Evolutionary conservation across 2,888 invertebrate species (phyloP), one percentile per base, ranked within the genome.

Genomic region (Caenorhabditis becei): DNA sequence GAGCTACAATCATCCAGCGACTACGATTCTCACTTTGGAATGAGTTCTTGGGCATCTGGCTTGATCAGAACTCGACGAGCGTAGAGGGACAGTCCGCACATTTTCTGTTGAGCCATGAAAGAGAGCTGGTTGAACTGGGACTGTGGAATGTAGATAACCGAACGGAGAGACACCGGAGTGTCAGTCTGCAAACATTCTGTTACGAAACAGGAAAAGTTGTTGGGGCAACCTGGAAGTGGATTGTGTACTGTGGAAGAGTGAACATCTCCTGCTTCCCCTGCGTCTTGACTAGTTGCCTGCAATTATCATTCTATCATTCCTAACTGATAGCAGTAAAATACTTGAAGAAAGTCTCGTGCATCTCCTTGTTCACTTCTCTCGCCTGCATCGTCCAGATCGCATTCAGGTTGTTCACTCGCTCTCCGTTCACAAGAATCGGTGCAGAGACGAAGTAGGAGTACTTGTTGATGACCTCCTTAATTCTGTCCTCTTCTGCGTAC

Each of bases 401-500:
- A 41, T 88, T 86, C 83, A 88, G 77, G 59, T 95, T 94, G 92
- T 98, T 98, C 0, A 95, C 94, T 91, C 94, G 94, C 87, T 95
- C 94, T 78, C 96, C 95, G 92, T 98, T 97, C 24, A 98, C 93
- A 88, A 94, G 95, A 89, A 99, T 96, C 0, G 97, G 96, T 88
- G 95, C 95, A 37, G 96, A 96, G 53, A 99, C 96, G 92, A 98
- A 98, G 92, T 97, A 97, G 92, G 97, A 97, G 93, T 98, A 98
- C 91, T 97, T 97, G 91, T 95, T 95, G 23, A 97, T 95, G 53
- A 97, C 94, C 94, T 95, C 93, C 92, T 94, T 94, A 41, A 97
- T 94, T 23, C 94, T 94, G 10, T 94, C 94, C 88, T 96, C 96
- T 92, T 97, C 96, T 56, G 96, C 94, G 92, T 95, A 98, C 91